Percentiles rank a stretch among this genome's conserved stretches.
Conservation (phyloP, 64 coral and sea anemone species). For the Dendrophyllia cribrosa region DNA sequence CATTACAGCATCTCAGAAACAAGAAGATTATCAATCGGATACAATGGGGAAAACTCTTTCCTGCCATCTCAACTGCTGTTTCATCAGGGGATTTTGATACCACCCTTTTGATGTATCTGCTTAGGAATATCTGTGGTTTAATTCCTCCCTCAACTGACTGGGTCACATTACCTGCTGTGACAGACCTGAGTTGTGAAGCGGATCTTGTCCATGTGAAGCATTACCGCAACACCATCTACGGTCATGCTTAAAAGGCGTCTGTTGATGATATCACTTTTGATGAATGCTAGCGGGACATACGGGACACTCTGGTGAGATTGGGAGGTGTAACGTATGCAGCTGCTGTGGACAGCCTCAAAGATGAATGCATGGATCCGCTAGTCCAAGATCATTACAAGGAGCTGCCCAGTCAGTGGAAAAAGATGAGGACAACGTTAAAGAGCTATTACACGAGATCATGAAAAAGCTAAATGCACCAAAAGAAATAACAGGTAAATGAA, state of each 20-base stretch:
- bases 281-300: conserved; percentile 11
- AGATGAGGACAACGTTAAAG: conserved; percentile 12
- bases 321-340: not conserved
- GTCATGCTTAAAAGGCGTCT: not conserved
- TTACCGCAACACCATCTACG: conserved; percentile 28
- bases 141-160: not conserved
- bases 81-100: conserved; percentile 28
- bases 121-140: conserved; percentile 25
- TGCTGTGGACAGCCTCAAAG: not conserved
- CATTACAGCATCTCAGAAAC: not conserved
- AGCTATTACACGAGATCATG: not conserved
- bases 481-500: not conserved
- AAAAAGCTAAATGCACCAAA: not conserved
- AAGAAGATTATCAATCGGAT: conserved; percentile 10
- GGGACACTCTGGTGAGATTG: conserved; percentile 11
- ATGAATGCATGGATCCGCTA: not conserved
- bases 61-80: not conserved
- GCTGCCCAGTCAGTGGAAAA: not conserved
- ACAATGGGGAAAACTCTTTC: conserved; percentile 43
- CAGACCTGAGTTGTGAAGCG: conserved; percentile 30
- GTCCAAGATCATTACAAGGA: not conserved
- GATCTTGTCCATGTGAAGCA: conserved; percentile 19
- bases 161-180: not conserved
- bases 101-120: conserved; percentile 2
- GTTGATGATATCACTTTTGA: not conserved